Evolutionary conservation across 2,888 invertebrate species (phyloP), one percentile per base, ranked within the genome.

Genomic region (Agelastica alni): DNA sequence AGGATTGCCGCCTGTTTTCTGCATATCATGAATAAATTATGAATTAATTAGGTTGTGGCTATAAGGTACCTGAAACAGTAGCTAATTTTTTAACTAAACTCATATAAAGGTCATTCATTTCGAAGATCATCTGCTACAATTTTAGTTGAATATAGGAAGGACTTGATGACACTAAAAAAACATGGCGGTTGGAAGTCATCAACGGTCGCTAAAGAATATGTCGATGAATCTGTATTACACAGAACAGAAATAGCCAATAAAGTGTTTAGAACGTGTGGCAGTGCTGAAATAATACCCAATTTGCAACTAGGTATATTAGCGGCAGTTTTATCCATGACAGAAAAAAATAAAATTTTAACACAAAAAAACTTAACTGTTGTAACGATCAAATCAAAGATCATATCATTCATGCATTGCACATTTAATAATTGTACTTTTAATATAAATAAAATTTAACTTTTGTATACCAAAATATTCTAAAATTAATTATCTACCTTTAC

Each of bases 141-240:
- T 36, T 28, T 44, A 44, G 16, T 31, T 36, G 47, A 47, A 17
- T 36, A 16, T 47, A 36, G 47, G 13, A 36, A n/a, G 20, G 47
- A 48, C 20, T 36, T 47, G 22, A 36, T 18, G 36, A 47, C 36
- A 36, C 28, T 22, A 18, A 47, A 47, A 17, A 44, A 43, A 42
- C 30, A 51, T 43, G 18, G 32, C 30, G 49, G 41, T 49, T 41
- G 39, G 49, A 49, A 49, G 28, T 49, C 41, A 26, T 49, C 49
- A 49, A 41, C 49, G 30, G 49, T 49, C 41, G 36, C 41, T 43
- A 42, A 51, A 43, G 51, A 31, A 22, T 51, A 51, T 20, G 49
- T 49, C 36, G 41, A 30, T 49, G 42, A 49, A 49, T 49, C 39
- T 17, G 39, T 49, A 41, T 30, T 28, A 4, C 28, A 31, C 14